Evolutionary conservation across 2,888 invertebrate genomes (phyloP).

Genomic region (Acleris sparsana): DNA sequence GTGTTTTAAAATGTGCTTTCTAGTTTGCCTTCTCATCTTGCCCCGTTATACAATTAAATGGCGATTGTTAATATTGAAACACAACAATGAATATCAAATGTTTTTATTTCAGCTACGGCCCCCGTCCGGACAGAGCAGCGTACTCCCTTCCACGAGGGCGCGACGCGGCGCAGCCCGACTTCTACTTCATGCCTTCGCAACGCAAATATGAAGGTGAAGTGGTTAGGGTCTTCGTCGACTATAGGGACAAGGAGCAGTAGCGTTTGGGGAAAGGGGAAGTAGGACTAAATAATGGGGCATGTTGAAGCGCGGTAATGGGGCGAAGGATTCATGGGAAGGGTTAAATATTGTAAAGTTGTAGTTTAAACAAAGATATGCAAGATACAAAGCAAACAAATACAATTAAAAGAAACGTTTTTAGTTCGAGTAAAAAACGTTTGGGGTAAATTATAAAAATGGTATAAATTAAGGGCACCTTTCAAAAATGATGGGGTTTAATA

Average conservation of each 20-base stretch:
- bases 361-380: no score
- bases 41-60: no score
- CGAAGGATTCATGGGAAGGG: neutral
- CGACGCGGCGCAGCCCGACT: slow-evolving; percentile 88
- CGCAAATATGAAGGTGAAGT: slow-evolving; percentile 95
- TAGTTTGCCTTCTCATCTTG: no score
- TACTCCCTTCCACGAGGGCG: slow-evolving; percentile 90
- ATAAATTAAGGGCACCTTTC: no score
- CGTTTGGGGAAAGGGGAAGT: neutral
- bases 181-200: slow-evolving; percentile 98
- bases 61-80: no score
- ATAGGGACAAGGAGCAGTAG: slow-evolving; percentile 39
- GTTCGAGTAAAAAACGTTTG: no score
- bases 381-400: no score
- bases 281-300: neutral
- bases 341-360: no score
- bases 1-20: no score
- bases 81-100: neutral
- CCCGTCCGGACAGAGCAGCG: slow-evolving; percentile 85
- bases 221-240: slow-evolving; percentile 63
- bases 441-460: no score
- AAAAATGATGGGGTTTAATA: no score
- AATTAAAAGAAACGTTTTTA: no score
- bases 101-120: slow-evolving; percentile 51
- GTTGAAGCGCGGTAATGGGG: neutral